Conservation (phyloP, 2,888 invertebrate genomes). For the Drosophila borealis region DNA sequence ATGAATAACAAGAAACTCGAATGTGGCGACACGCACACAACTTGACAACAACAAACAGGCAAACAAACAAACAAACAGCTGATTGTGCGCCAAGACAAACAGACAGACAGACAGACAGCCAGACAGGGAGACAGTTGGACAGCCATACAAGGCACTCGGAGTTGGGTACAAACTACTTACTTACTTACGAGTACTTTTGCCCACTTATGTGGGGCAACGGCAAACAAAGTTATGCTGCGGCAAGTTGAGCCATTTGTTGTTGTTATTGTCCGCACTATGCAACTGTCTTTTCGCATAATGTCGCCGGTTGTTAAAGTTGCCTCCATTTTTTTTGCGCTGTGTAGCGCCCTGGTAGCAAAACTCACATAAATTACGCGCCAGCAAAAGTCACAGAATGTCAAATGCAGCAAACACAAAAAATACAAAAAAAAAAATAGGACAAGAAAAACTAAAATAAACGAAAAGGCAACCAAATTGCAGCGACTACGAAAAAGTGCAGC, state of each 20-base stretch:
- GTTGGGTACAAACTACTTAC: constrained; percentile 57
- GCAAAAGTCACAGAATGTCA: constrained; percentile 77
- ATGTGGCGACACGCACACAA: constrained; percentile 52
- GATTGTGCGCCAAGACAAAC: constrained; percentile 33
- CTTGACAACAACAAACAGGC: constrained; percentile 50
- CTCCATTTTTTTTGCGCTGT: constrained; percentile 14
- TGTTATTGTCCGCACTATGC: constrained; percentile 48
- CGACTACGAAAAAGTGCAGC: constrained; percentile 36
- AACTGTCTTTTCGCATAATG: constrained; percentile 70
- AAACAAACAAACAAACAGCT: constrained; percentile 50
- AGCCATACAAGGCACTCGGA: constrained; percentile 19
- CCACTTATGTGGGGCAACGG: constrained; percentile 67
- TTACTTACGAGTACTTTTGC: constrained; percentile 64
- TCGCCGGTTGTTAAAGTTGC: constrained; percentile 62
- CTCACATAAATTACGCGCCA: constrained; percentile 77
- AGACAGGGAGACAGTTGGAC: constrained; percentile 5
- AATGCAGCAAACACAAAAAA: constrained; percentile 61
- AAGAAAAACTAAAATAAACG: constrained; percentile 36
- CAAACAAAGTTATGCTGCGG: constrained; percentile 73
- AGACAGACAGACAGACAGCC: constrained; percentile 3
- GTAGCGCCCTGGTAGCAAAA: constrained; percentile 48
- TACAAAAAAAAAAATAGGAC: constrained; percentile 14
- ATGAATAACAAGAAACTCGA: constrained; percentile 66
- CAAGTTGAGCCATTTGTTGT: constrained; percentile 66
- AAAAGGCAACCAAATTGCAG: constrained; percentile 53